Evolutionary conservation across 2,888 invertebrate species (phyloP), one percentile per base, ranked within the genome.

Genomic region (Raillietiella orientalis): DNA sequence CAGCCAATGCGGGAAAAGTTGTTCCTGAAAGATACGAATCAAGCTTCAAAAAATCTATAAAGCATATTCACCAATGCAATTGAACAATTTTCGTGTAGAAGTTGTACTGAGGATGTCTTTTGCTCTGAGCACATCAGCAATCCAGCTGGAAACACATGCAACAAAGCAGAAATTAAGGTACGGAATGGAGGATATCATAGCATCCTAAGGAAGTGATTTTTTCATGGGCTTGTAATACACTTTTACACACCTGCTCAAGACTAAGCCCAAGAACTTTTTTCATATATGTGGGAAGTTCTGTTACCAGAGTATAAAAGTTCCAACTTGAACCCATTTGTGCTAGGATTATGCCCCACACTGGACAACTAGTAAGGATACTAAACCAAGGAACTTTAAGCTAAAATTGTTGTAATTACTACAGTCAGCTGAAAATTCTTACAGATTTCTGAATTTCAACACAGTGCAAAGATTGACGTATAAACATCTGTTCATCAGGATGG

Each of bases 281-380:
- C 59, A 75, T 63, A 40, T 71, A 75, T 0, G 63, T 58, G 1
- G 75, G 74, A 38, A 70, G 63, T 42, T 74, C 65, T 0, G 72
- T 71, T 2, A 74, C 51, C 14, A 75, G 47, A 14, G 70, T 71
- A 65, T 70, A 74, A 46, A 69, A 72, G 15, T 72, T 72, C 57
- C 71, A 66, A 37, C 60, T 63, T 35, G 72, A 66, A 0, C 65
- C 60, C 32, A 62, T 58, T 39, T 74, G 72, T 0, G 62, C 59
- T 2, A 65, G 39, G 2, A 69, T 41, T 4, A 74, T 50, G 0
- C 70, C 61, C 59, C 65, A 62, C 41, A 67, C 56, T 0, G 66
- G 65, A 2, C 55, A 34, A 1, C 65, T 66, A 0, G 55, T 59
- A 4, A 59, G 40, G n/a, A 69, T 63, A 16, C 50, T 44, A n/a